phyloP scores from a whole-genome alignment of 2,797 vertebrate species.

The Eospalax fontanierii region DNA sequence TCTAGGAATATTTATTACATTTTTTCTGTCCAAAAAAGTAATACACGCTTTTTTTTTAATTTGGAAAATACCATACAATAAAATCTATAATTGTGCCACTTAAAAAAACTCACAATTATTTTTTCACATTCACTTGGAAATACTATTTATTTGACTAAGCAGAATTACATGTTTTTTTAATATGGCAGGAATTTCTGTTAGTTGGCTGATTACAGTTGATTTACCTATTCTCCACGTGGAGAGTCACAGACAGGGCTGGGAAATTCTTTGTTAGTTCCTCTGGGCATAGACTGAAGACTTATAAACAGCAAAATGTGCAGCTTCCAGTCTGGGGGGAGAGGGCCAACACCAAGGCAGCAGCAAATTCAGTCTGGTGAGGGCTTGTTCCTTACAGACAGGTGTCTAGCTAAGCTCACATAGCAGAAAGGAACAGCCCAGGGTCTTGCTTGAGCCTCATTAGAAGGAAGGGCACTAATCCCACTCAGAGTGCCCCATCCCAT shows the following conservation, averaged over 20 bases:
- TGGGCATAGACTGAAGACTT: background rate
- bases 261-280: background rate
- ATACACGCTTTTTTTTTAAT: background rate
- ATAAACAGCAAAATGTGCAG: background rate
- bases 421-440: background rate
- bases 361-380: background rate
- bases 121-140: conserved; percentile 56
- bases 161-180: conserved; percentile 12
- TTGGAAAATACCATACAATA: background rate
- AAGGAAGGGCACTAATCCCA: background rate
- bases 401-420: background rate
- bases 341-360: background rate
- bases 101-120: background rate
- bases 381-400: background rate
- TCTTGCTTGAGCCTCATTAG: background rate
- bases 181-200: conserved; percentile 16
- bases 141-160: conserved; percentile 59
- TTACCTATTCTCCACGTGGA: background rate
- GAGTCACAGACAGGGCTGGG: background rate
- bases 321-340: background rate
- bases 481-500: too few relatives aligned
- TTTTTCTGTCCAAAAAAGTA: background rate
- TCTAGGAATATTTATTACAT: background rate
- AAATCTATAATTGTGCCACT: background rate
- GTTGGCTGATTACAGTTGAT: conserved; percentile 42